These are phyloP conservation scores for Propithecus coquereli DNA, from an alignment of 2,113 vertebrate genomes.

Conservation along the genomic window DNA sequence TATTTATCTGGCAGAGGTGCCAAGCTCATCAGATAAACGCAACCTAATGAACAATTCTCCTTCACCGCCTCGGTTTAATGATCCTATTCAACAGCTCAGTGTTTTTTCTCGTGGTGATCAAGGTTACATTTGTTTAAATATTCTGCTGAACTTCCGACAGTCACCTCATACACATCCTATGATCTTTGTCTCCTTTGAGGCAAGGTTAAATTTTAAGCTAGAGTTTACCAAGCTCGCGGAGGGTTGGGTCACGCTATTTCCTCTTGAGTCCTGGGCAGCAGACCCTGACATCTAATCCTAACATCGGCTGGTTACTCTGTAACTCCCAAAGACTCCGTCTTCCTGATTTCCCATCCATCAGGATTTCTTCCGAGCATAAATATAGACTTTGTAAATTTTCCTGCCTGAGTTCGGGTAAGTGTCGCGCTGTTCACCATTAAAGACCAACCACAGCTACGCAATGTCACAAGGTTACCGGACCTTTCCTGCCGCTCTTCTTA, in stretches of 20 bases:
- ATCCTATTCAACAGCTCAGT: not conserved
- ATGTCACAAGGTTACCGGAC: not conserved
- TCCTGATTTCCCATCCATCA: not conserved
- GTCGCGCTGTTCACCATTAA: not conserved
- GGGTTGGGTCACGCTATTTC: not conserved
- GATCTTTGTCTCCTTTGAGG: not conserved
- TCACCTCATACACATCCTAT: not conserved
- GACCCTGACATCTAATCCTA: not conserved
- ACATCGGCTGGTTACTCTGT: not conserved
- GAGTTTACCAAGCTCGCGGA: not conserved
- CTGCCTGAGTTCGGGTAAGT: not conserved
- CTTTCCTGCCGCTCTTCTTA: not conserved
- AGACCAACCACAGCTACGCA: not conserved
- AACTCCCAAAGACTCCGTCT: not conserved
- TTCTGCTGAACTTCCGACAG: not conserved
- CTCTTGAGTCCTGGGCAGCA: not conserved
- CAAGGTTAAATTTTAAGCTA: not conserved
- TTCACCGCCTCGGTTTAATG: not conserved
- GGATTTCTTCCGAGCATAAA: not conserved
- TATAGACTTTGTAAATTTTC: not conserved
- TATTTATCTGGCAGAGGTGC: not conserved
- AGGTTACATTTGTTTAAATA: not conserved
- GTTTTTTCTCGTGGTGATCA: not conserved
- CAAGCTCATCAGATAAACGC: not conserved
- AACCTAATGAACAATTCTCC: not conserved